phyloP scores from a whole-genome alignment of 1,140 invertebrate species.

The Sitobion miscanthi region DNA sequence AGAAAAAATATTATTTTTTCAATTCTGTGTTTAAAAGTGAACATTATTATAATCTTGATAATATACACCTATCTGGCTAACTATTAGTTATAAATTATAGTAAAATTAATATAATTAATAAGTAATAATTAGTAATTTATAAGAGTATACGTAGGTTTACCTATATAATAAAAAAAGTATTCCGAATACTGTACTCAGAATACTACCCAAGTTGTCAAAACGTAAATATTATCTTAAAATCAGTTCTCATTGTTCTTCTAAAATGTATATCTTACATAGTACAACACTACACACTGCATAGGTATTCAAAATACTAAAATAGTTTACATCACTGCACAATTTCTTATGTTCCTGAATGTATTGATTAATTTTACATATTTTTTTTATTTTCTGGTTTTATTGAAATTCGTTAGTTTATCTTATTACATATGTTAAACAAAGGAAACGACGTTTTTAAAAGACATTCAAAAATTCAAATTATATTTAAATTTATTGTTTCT shows the following conservation, averaged over 20 bases:
- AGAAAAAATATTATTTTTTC: too few relatives aligned
- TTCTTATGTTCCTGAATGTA: not conserved
- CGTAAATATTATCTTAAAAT: not conserved
- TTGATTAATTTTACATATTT: not conserved
- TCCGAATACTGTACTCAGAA: too few relatives aligned
- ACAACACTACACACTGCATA: too few relatives aligned
- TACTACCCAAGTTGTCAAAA: not conserved
- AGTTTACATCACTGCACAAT: not conserved
- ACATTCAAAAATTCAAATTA: not conserved
- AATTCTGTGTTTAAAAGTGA: too few relatives aligned
- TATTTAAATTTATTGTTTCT: not conserved
- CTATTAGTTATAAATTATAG: too few relatives aligned
- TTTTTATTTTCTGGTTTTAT: not conserved
- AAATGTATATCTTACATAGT: not conserved
- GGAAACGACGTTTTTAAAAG: not conserved
- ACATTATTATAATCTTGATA: too few relatives aligned
- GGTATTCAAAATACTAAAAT: not conserved
- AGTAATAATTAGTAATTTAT: too few relatives aligned
- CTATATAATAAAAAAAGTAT: too few relatives aligned
- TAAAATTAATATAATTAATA: too few relatives aligned
- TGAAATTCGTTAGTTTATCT: not conserved
- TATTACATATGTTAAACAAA: not conserved
- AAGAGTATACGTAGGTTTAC: too few relatives aligned
- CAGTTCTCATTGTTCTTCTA: not conserved
- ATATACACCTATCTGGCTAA: too few relatives aligned